Evolutionary conservation across 2,113 vertebrate genomes (phyloP), one percentile per base, ranked within the genome.

Genomic region (Aptenodytes patagonicus): DNA sequence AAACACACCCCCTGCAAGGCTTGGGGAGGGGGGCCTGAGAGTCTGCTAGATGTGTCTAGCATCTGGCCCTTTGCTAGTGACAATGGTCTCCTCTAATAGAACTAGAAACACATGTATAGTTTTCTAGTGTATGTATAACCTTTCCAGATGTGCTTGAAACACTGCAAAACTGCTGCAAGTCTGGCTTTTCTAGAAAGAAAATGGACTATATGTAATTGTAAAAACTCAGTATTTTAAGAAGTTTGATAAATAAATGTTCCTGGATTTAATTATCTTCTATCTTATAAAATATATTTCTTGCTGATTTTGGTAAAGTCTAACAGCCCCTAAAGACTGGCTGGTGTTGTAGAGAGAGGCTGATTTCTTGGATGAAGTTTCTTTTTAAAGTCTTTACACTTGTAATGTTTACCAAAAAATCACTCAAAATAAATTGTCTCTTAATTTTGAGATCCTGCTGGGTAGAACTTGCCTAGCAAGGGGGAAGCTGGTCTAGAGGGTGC

Each of bases 191-290:
- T 87, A 79, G 69, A 75, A 82, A 85, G 68, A 93, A 93, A 90
- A 81, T 54, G 16, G 51, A 87, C 65, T 88, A 64, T 47, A n/a
- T 54, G 70, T 84, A 70, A 81, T 12, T 91, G 47, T 92, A 87
- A 96, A 86, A 92, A 81, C 71, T 20, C 17, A 61, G 29, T 95
- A 90, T 97, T 97, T 97, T 97, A 95, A 84, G 31, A 93, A 64
- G 51, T 84, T 94, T 69, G 83, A 79, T 95, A 96, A 97, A 95
- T 92, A 96, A 96, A 96, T 75, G 32, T 76, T 95, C 28, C 66
- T 89, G 58, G 16, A 70, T 73, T 80, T 95, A 78, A 84, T 84
- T 55, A 84, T 85, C 28, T 89, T 51, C 60, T 89, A 10, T 57
- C 26, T 62, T 66, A 71, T 28, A 75, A 75, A 83, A 87, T 57